These are phyloP conservation scores for Leptestheria dahalacensis DNA, from an alignment of 1,140 invertebrate genomes.

Conservation along the genomic window DNA sequence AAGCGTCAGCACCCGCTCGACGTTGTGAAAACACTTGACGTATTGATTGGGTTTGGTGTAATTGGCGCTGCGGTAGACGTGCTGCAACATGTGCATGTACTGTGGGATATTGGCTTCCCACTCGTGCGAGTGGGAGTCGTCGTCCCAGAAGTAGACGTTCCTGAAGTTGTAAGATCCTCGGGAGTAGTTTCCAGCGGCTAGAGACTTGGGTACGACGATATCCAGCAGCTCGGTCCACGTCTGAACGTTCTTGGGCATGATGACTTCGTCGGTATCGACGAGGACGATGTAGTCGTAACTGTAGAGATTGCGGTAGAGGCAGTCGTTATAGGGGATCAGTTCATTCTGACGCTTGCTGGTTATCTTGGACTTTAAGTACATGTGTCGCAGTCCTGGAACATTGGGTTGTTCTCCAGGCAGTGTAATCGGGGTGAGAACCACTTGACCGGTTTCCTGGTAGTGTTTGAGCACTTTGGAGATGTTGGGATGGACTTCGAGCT, in stretches of 20 bases:
- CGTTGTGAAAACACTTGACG: slow-evolving; percentile 88
- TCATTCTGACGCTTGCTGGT: slow-evolving; percentile 89
- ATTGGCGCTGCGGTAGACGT: slow-evolving; percentile 75
- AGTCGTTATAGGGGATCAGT: slow-evolving; percentile 92
- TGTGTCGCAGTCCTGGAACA: slow-evolving; percentile 66
- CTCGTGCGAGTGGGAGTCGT: slow-evolving; percentile 61
- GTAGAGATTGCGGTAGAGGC: slow-evolving; percentile 83
- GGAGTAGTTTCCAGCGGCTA: slow-evolving; percentile 51
- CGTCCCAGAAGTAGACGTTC: slow-evolving; percentile 89
- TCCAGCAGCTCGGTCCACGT: slow-evolving; percentile 68
- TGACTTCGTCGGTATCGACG: slow-evolving; percentile 86
- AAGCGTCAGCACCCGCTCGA: slow-evolving; percentile 67
- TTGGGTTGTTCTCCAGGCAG: slow-evolving; percentile 83
- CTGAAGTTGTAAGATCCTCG: slow-evolving; percentile 75
- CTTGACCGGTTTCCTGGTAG: slow-evolving; percentile 55
- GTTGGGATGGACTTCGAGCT: slow-evolving; percentile 78
- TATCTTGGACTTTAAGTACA: slow-evolving; percentile 70
- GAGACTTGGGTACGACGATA: slow-evolving; percentile 47
- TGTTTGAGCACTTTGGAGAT: slow-evolving; percentile 73
- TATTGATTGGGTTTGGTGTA: slow-evolving; percentile 87
- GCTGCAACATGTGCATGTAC: slow-evolving; percentile 88
- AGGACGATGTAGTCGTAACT: slow-evolving; percentile 77
- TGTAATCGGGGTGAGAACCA: slow-evolving; percentile 71
- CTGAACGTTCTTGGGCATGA: slow-evolving; percentile 65
- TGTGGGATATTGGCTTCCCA: slow-evolving; percentile 68